Conservation (phyloP, 2,113 vertebrate species). For the Upupa epops region DNA sequence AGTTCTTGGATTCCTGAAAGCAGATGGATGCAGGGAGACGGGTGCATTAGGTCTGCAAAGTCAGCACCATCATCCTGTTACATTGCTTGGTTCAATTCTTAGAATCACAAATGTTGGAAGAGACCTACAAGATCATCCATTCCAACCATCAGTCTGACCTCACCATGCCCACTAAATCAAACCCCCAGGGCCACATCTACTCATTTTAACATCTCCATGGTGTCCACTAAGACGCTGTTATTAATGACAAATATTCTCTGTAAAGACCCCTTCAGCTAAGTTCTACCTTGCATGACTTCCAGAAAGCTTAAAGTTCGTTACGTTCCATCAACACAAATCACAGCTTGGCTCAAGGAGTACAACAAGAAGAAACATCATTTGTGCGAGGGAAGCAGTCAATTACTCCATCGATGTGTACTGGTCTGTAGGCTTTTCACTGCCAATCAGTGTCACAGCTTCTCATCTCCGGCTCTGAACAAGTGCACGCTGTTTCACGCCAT, state of each 20-base stretch:
- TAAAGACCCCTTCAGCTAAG: background rate
- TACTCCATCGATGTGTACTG: background rate
- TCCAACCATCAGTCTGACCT: no score
- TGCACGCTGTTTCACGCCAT: background rate
- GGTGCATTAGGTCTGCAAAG: background rate
- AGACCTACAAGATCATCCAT: no score
- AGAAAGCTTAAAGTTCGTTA: background rate
- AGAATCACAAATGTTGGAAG: no score
- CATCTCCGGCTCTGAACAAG: background rate
- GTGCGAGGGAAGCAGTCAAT: background rate
- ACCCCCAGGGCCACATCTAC: no score
- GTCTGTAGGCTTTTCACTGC: constrained; percentile 18
- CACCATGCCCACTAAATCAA: no score
- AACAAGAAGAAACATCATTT: background rate
- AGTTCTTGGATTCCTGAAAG: background rate
- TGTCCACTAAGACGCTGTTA: no score
- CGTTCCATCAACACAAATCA: background rate
- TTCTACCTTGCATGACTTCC: background rate
- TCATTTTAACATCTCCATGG: no score
- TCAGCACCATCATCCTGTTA: background rate
- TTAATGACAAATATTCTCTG: background rate
- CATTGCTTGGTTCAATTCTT: background rate
- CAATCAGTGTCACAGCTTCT: constrained; percentile 39
- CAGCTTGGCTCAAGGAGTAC: background rate
- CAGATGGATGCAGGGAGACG: background rate